Evolutionary conservation across 1,140 invertebrate genomes (phyloP), one percentile per base, ranked within the genome.

Genomic region (Drosophila kurseongensis): DNA sequence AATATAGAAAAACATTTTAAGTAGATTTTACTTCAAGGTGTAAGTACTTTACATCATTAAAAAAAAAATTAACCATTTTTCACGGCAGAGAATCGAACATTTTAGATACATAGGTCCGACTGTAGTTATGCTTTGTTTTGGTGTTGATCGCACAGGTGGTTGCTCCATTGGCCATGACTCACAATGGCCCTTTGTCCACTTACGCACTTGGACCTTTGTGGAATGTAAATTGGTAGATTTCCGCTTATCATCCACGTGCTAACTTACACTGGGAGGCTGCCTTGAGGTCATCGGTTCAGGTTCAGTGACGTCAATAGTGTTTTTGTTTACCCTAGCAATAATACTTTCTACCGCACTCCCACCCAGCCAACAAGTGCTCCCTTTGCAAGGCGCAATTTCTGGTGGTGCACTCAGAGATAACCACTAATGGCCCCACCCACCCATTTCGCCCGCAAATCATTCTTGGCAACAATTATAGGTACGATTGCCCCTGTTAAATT

Each of bases 391-490:
- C 65, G 65, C 65, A 68, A 36, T 66, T 59, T 44, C 45, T 18
- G 54, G 66, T 78, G 47, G 65, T 75, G 50, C 52, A 59, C 29
- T 23, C 27, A 52, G 44, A 51, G 77, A 84, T 75, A 86, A 67
- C 54, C 55, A 52, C 59, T 51, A 47, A 69, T 58, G 38, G 54
- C 41, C 16, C 38, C 41, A 54, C 57, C 62, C 69, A 51, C 61
- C 29, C 29, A 65, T 57, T 63, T 42, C 16, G 38, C 27, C 35
- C 40, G 52, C 23, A 42, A 51, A 58, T 65, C 48, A 69, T 81
- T 86, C 85, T 80, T 86, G 83, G 83, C 84, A 86, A 86, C 83
- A 79, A 78, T 83, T 86, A 88, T 86, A 79, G 52, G 78, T 69
- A 82, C 67, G 41, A 73, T 66, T 61, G 51, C 51, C 42, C 40